Conservation (phyloP, 2,888 invertebrate species). For the Tethea ocularis region DNA sequence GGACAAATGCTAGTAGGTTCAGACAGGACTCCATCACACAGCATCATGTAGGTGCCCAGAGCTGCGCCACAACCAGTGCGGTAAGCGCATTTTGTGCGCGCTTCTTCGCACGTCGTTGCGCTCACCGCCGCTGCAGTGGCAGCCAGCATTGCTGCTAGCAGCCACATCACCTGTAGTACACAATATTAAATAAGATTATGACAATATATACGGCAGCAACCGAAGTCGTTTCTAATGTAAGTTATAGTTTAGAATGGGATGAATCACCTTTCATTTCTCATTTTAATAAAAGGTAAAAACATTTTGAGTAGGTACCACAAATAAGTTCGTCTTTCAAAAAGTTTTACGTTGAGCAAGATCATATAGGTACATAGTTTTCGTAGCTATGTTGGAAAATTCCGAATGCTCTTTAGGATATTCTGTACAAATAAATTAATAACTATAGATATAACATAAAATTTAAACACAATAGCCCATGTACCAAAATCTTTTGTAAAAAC, state of each 20-base stretch:
- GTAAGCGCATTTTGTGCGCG: conserved; percentile 89
- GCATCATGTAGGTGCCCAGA: conserved; percentile 89
- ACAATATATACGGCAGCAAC: not conserved
- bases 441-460: conserved; percentile 12
- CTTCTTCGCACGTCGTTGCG: conserved; percentile 84
- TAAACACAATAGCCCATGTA: not conserved
- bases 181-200: conserved; percentile 5
- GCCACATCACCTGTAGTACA: conserved; percentile 70
- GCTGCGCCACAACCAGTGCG: conserved; percentile 91
- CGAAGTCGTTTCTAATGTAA: too few relatives aligned
- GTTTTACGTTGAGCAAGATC: too few relatives aligned
- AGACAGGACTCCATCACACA: conserved; percentile 88
- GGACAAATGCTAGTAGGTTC: conserved; percentile 85
- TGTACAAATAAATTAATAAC: too few relatives aligned
- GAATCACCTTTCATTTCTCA: too few relatives aligned
- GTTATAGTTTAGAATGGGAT: too few relatives aligned
- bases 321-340: too few relatives aligned
- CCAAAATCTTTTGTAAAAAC: not conserved
- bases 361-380: too few relatives aligned
- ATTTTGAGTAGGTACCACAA: too few relatives aligned
- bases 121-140: conserved; percentile 59
- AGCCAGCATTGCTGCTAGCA: conserved; percentile 57
- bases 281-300: too few relatives aligned
- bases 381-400: too few relatives aligned
- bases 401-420: too few relatives aligned